Evolutionary conservation across 1,140 invertebrate genomes (phyloP), one percentile per base, ranked within the genome.

Genomic region (Cydia splendana): DNA sequence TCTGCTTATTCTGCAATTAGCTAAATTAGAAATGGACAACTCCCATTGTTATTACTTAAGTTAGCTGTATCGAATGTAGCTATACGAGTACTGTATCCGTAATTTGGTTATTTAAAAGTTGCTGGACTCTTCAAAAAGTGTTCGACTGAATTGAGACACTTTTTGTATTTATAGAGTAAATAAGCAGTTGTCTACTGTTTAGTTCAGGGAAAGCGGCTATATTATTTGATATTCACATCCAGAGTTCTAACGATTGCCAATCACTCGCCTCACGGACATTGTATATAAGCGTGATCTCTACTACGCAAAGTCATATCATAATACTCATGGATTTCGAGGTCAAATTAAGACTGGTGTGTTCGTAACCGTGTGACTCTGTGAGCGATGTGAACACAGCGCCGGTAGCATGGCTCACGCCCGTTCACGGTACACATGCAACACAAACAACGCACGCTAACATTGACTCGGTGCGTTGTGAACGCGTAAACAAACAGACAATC

Each of bases 351-450:
- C n/a, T 20, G 53, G 53, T 57, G 7, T 57, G 6, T 6, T 0
- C 0, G 5, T 9, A 18, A 53, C 1, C 15, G 2, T 15, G n/a
- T 18, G n/a, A 48, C 12, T 62, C 57, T 62, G 57, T 24, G 20
- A 62, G 57, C 20, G 7, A 62, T n/a, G 9, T 3, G 18, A 62
- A 62, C 5, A 57, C 20, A 20, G 9, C 18, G 20, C 57, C 57
- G 57, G 57, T 62, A 62, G 57, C 57, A 62, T 24, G 57, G 18
- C 57, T 62, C 57, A 62, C 57, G 57, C 51, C 51, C 57, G 20
- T 62, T 62, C 57, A 62, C 57, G n/a, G 57, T 62, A 62, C 57
- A 62, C 57, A 62, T 62, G 57, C 57, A 62, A 62, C 18, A 24
- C 20, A 62, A 62, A 62, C 57, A 62, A 20, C 0, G n/a, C 4